A percentile compares a stretch with the other conserved stretches of the same genome.
Conservation (phyloP, 23 tunicate genomes). For the Botrylloides violaceus region DNA sequence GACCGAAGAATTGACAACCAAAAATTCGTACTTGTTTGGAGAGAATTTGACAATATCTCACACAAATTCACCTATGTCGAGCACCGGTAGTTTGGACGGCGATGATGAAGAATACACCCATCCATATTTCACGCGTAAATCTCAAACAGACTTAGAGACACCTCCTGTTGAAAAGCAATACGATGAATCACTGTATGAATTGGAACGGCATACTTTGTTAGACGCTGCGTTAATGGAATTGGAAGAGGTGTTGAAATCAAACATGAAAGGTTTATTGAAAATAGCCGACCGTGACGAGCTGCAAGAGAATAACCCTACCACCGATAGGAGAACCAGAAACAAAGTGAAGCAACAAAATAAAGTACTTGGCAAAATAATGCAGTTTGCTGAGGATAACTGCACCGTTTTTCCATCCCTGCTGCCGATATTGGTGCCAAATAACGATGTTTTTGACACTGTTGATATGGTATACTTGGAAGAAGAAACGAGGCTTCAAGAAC, state of each 20-base stretch:
- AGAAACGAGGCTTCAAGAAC: conserved; percentile 12
- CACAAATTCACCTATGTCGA: conserved; percentile 19
- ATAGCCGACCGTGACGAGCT: conserved; percentile 16
- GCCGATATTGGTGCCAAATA: conserved; percentile 10
- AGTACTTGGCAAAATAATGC: conserved; percentile 24
- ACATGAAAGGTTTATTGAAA: conserved; percentile 30
- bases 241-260: conserved; percentile 30
- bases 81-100: conserved; percentile 7
- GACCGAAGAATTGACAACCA: conserved; percentile 50
- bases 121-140: conserved; percentile 5
- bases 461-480: conserved; percentile 17
- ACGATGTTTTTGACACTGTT: conserved; percentile 4
- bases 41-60: conserved; percentile 14
- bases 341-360: conserved; percentile 62
- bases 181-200: conserved; percentile 10
- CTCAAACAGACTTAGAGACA: background rate
- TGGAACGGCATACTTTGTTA: conserved; percentile 28
- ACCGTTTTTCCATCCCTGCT: conserved; percentile 5
- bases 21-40: background rate
- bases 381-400: conserved; percentile 5
- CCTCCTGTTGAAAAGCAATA: background rate
- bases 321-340: conserved; percentile 59
- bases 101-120: conserved; percentile 22
- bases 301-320: conserved; percentile 1
- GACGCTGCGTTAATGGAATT: conserved; percentile 58